Base-by-base conservation (phyloP, 2,797 vertebrate species). In the Sandelia bainsii region DNA sequence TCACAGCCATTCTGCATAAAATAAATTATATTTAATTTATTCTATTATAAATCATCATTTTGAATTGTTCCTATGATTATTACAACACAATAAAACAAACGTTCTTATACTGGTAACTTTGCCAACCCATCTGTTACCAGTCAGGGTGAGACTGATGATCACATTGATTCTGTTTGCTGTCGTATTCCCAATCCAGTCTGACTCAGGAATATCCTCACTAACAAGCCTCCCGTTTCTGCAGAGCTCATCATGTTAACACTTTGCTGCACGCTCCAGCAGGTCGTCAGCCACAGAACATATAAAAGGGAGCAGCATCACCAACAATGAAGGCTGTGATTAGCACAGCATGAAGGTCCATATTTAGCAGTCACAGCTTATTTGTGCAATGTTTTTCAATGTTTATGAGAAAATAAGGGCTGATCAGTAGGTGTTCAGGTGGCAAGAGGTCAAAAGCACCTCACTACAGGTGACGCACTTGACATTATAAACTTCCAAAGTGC, bases 211-310 rank as follows among this genome's bases (percentile, higher is more conserved):
- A 83, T 66, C 80, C 23, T 51, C 10, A 14, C 85, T 88, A 90
- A 89, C 84, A 82, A 87, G 81, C 72, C 40, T 79, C 63, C 20
- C 7, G 40, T 52, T 85, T 85, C 59, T 64, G 86, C 81, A 77
- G 60, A 82, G 82, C 81, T 90, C 87, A 86, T 89, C 83, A 76
- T 58, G 77, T 88, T 86, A 79, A 77, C 86, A 79, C 80, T 65
- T 73, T 0, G 8, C 23, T 57, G 74, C 72, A 81, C 48, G 61
- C 83, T 78, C 63, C 67, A 75, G 75, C 78, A 53, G 75, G 73
- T 79, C 39, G 13, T 42, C 79, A n/a, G 50, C 48, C 10, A 1
- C 65, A 39, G 52, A 75, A 23, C 51, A 81, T 82, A 88, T 85
- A 79, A 83, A 77, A 82, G 54, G 50, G 27, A 71, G 62, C 64